phyloP scores from a whole-genome alignment of 37 sponge, comb jelly and placozoan genomes.

The Spongia lamella region DNA sequence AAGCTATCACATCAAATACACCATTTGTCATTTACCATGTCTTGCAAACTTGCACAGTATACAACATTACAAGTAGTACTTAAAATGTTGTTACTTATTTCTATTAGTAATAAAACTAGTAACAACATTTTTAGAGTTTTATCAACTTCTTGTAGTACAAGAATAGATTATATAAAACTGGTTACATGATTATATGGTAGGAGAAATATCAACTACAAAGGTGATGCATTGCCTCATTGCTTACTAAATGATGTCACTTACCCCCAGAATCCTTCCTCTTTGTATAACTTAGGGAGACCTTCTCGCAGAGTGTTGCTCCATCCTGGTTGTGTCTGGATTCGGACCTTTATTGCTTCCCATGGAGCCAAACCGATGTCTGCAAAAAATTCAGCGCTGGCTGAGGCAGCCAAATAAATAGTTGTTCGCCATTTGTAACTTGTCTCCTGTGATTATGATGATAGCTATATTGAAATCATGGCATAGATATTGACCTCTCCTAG shows the following conservation, averaged over 20 bases:
- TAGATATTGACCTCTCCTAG: slow-evolving; percentile 83
- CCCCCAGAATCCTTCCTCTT: slow-evolving; percentile 88
- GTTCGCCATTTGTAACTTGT: slow-evolving; percentile 86
- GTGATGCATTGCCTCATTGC: too few relatives aligned
- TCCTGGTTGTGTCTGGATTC: slow-evolving; percentile 96
- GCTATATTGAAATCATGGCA: background rate
- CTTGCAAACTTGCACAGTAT: too few relatives aligned
- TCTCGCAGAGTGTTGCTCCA: slow-evolving; percentile 90
- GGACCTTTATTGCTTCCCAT: slow-evolving; percentile 98
- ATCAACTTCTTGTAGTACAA: too few relatives aligned
- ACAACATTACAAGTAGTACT: too few relatives aligned
- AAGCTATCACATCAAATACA: slow-evolving; percentile 50
- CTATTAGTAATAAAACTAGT: too few relatives aligned
- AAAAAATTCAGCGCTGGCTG: slow-evolving; percentile 99
- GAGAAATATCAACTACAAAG: too few relatives aligned
- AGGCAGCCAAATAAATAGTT: slow-evolving; percentile 93
- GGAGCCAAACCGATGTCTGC: slow-evolving; percentile 98
- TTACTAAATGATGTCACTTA: too few relatives aligned
- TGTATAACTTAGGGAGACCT: slow-evolving; percentile 86
- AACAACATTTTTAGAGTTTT: too few relatives aligned
- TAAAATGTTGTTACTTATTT: too few relatives aligned
- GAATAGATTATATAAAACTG: too few relatives aligned
- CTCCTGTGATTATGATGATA: slow-evolving; percentile 54
- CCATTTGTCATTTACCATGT: too few relatives aligned
- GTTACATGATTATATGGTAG: too few relatives aligned